Conservation (phyloP, 2,113 vertebrate species). For the Scytalopus superciliaris region DNA sequence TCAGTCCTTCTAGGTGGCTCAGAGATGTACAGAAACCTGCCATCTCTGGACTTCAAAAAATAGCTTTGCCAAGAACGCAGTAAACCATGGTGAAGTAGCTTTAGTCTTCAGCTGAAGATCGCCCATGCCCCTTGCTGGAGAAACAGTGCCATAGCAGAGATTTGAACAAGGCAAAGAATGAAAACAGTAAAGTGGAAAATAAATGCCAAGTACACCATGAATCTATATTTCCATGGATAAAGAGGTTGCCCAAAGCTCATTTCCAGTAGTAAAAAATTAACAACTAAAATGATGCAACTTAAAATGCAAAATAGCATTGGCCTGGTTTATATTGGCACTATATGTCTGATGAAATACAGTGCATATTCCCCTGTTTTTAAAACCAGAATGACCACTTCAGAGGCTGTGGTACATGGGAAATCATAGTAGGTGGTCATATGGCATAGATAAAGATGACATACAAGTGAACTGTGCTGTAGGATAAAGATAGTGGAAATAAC, state of each 20-base stretch:
- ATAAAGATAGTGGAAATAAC: background rate
- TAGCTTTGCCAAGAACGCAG: background rate
- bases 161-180: background rate
- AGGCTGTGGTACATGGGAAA: fast-evolving
- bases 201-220: background rate
- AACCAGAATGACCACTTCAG: background rate
- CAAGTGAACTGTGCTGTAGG: background rate
- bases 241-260: background rate
- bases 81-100: background rate
- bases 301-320: background rate
- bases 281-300: background rate
- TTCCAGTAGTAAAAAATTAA: background rate
- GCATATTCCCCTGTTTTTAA: background rate
- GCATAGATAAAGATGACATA: background rate
- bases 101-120: conserved; percentile 1
- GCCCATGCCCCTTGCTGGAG: conserved; percentile 58
- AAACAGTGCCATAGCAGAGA: background rate
- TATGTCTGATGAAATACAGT: background rate
- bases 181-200: background rate
- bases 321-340: background rate
- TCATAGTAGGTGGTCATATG: background rate
- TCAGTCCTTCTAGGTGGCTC: background rate
- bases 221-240: background rate
- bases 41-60: background rate
- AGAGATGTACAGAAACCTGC: background rate